Conservation (phyloP, 92 coral and sea anemone genomes). For the Virgularia gustaviana region DNA sequence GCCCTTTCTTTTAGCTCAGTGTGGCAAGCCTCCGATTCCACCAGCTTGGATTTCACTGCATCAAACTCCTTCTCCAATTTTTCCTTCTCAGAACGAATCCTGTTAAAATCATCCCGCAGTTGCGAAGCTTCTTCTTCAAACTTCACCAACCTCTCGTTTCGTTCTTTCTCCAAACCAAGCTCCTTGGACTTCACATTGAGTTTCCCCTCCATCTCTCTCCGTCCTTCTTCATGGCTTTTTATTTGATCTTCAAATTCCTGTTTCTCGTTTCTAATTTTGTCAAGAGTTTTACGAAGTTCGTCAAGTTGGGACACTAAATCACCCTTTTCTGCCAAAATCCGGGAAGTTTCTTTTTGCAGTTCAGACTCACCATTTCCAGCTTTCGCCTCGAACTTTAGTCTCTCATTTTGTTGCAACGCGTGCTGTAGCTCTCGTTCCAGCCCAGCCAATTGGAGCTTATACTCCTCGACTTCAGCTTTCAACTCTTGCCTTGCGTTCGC, state of each 20-base stretch:
- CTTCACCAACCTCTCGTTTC: constrained; percentile 50
- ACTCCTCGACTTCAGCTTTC: constrained; percentile 29
- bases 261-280: constrained; percentile 23
- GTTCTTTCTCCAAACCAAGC: constrained; percentile 52
- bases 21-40: constrained; percentile 1
- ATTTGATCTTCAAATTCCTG: constrained; percentile 18
- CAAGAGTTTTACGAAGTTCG: constrained; percentile 35
- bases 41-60: neutral
- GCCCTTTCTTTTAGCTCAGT: neutral
- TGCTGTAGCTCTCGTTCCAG: constrained; percentile 29
- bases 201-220: constrained; percentile 41
- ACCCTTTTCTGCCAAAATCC: constrained; percentile 15
- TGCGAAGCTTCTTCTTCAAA: constrained; percentile 48
- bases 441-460: constrained; percentile 59
- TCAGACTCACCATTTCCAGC: neutral
- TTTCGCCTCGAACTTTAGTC: constrained; percentile 10
- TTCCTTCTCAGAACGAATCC: neutral
- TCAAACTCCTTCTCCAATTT: neutral
- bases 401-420: constrained; percentile 29
- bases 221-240: neutral
- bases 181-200: constrained; percentile 44
- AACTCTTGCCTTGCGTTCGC: constrained; percentile 15
- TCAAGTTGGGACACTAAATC: neutral
- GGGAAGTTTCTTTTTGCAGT: too few relatives aligned
- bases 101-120: neutral